Evolutionary conservation across 2,113 vertebrate species (phyloP), one percentile per base, ranked within the genome.

Genomic region (Microcebus jonahi): DNA sequence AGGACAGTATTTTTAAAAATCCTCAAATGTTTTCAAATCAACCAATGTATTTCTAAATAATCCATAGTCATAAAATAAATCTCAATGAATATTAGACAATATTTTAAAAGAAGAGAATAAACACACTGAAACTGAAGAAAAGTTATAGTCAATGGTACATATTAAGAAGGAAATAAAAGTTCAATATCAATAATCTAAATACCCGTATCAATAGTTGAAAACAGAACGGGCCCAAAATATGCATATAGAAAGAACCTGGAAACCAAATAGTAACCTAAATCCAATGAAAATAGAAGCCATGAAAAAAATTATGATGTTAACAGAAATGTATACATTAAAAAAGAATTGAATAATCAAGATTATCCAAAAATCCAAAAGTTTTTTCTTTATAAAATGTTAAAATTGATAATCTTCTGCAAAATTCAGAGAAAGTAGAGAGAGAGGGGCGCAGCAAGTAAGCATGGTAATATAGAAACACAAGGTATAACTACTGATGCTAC

Each of bases 261-360:
- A 91, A 82, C 15, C 20, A 91, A 94, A 68, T 7, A 87, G 55
- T 57, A 57, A 86, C 14, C 21, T 20, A 85, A 63, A 73, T 93
- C 34, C 21, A 80, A 55, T 45, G 20, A 94, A 77, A 90, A 65
- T 25, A 45, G 25, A 92, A 76, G 23, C 48, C 3, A 67, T 77
- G 27, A 50, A 88, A 84, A 70, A 70, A 50, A 50, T 50, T 50
- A 50, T 50, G 63, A 45, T 71, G 76, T 48, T 48, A 36, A 76
- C 9, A 68, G 27, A 70, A 70, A 59, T 34, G 17, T 18, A 31
- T 5, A 59, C 13, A 48, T 42, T 93, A 10, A 45, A 21, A 82
- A 83, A 76, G 3, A 84, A 55, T 84, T 45, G 85, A 18, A 80
- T 2, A 80, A 71, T 93, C 8, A 65, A 73, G 9, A 15, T 31